Evolutionary conservation across 2,113 vertebrate genomes (phyloP).

Genomic region (Myotis brandtii): DNA sequence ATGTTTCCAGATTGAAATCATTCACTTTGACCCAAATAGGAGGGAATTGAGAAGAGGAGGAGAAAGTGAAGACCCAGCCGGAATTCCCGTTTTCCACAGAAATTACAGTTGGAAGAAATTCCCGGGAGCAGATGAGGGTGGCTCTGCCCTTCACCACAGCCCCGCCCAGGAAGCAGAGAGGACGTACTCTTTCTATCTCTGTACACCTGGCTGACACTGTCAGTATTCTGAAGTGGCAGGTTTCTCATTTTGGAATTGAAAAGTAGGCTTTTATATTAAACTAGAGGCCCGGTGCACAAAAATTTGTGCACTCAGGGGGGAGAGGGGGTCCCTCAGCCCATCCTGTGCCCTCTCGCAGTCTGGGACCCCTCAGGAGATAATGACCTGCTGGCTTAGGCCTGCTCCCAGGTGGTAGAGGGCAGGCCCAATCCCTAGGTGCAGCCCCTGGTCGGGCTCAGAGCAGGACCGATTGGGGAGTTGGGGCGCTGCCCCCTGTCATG

Average conservation of each 20-base stretch:
- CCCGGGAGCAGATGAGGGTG: too few species aligned
- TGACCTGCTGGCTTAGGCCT: too few species aligned
- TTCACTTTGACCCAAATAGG: constrained; percentile 14
- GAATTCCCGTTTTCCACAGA: background rate
- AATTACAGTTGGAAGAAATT: background rate
- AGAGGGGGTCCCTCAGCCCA: fast-evolving
- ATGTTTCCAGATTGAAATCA: constrained; percentile 12
- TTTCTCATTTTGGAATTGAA: constrained; percentile 40
- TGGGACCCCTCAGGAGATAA: too few species aligned
- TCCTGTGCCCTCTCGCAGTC: too few species aligned
- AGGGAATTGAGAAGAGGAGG: background rate
- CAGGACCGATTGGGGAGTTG: too few species aligned
- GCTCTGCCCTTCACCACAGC: fast-evolving
- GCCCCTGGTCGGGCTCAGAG: too few species aligned
- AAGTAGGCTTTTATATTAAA: background rate
- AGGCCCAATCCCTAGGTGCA: too few species aligned
- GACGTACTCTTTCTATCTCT: background rate
- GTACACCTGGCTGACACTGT: background rate
- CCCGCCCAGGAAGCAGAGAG: background rate
- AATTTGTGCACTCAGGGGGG: too few species aligned
- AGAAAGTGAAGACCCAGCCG: background rate
- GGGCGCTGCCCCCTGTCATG: too few species aligned
- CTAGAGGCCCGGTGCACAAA: too few species aligned
- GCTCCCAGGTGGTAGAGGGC: too few species aligned
- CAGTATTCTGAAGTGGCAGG: background rate